Base-by-base conservation (phyloP, 2,888 invertebrate genomes). In the Sylvicola cinctus region DNA sequence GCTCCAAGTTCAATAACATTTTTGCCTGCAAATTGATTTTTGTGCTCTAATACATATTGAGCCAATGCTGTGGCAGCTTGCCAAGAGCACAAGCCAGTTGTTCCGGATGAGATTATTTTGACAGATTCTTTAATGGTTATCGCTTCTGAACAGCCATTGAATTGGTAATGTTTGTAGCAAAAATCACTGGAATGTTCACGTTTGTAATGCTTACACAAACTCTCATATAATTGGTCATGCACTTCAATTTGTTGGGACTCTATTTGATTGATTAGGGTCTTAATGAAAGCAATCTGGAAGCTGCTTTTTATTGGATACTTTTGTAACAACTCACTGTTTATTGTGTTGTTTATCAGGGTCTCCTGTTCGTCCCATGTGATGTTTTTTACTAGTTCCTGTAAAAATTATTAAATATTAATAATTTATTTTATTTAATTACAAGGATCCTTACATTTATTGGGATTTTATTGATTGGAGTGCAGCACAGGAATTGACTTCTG, bases 61-160 rank as follows among this genome's bases (percentile, higher is more conserved):
- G 75, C 65, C 33, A 84, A 52, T 34, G 69, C 70, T 34, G 74
- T 46, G 1, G 75, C 70, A 26, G 78, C 83, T 71, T 79, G 74
- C 81, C 81, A 83, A 44, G 71, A 75, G 43, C 69, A 70, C 43
- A 83, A 59, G 16, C 83, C 83, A 12, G 83, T 84, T 14, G 83
- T 81, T 17, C 81, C 81, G 51, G 74, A 65, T 1, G 74, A 66
- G 42, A 83, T 75, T 48, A 80, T 67, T 48, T 66, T 73, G 36
- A 62, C 66, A 37, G 71, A 77, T 54, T 83, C 83, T 43, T 68
- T 67, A 33, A 81, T 53, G 11, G 66, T 71, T 23, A 80, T 53
- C 25, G 58, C 49, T 35, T 55, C 47, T 37, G 59, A 8, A 8
- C 20, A 20, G 20, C 8, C 8, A 36, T 32, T 40, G 35, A 70